Evolutionary conservation across 2,113 vertebrate genomes (phyloP).

Genomic region (Actenoides hombroni): DNA sequence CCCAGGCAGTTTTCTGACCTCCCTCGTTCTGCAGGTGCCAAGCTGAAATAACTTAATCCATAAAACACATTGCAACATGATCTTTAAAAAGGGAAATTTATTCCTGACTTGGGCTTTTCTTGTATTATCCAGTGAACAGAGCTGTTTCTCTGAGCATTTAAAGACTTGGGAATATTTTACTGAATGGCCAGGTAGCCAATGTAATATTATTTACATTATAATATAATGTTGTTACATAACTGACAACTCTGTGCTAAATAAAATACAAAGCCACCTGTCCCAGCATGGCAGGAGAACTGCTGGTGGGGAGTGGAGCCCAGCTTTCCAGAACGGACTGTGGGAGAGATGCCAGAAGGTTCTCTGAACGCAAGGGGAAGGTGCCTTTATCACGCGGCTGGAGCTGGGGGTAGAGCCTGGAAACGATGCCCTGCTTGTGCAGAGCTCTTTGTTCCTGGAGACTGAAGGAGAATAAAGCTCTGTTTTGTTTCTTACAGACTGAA

Average conservation of each 20-base stretch:
- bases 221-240: no score
- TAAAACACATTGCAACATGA: rapidly evolving
- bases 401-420: background rate
- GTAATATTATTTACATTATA: background rate
- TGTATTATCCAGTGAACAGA: background rate
- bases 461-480: background rate
- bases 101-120: background rate
- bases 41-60: background rate
- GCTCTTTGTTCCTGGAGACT: background rate
- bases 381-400: background rate
- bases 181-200: rapidly evolving
- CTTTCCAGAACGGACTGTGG: background rate
- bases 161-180: background rate
- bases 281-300: rapidly evolving
- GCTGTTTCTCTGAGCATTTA: background rate
- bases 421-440: background rate
- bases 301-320: background rate
- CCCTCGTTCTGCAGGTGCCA: background rate
- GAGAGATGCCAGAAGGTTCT: background rate
- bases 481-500: background rate
- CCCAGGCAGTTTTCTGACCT: background rate
- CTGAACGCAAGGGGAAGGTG: background rate
- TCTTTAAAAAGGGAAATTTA: background rate
- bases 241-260: background rate
- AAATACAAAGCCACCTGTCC: background rate